Conservation (phyloP, 2,797 vertebrate genomes). For the Phoebastria nigripes region DNA sequence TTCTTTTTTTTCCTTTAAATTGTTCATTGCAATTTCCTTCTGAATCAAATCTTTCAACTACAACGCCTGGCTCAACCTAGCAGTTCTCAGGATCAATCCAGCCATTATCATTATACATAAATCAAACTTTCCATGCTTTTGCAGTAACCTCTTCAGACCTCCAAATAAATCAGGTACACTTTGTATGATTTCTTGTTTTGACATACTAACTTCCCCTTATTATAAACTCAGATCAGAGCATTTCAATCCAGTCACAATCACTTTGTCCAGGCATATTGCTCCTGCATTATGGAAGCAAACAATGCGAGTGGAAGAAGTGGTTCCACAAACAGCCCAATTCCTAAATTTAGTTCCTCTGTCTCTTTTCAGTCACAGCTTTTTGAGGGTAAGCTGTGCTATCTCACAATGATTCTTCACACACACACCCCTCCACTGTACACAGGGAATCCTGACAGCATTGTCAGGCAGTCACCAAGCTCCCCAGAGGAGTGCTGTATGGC, state of each 20-base stretch:
- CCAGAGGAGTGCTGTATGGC: background rate
- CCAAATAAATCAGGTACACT: background rate
- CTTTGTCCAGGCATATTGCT: background rate
- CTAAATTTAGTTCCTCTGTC: slow-evolving; percentile 53
- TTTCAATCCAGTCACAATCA: background rate
- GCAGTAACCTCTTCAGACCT: background rate
- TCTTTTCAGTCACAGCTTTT: slow-evolving; percentile 58
- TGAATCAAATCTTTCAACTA: background rate
- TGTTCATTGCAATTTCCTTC: background rate
- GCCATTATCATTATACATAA: background rate
- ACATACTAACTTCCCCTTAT: background rate
- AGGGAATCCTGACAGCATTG: background rate
- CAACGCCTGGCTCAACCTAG: background rate
- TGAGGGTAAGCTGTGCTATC: slow-evolving; percentile 30
- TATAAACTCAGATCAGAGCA: background rate
- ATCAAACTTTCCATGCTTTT: background rate
- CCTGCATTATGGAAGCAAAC: background rate
- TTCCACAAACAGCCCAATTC: slow-evolving; percentile 1
- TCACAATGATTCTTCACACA: background rate
- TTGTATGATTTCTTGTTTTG: background rate
- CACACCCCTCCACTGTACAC: background rate
- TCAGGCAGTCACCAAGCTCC: background rate
- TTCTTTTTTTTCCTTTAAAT: background rate
- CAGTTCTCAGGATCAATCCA: background rate
- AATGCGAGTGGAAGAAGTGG: background rate